Base-by-base conservation (phyloP, 2,888 invertebrate species). In the Melanargia galathea region DNA sequence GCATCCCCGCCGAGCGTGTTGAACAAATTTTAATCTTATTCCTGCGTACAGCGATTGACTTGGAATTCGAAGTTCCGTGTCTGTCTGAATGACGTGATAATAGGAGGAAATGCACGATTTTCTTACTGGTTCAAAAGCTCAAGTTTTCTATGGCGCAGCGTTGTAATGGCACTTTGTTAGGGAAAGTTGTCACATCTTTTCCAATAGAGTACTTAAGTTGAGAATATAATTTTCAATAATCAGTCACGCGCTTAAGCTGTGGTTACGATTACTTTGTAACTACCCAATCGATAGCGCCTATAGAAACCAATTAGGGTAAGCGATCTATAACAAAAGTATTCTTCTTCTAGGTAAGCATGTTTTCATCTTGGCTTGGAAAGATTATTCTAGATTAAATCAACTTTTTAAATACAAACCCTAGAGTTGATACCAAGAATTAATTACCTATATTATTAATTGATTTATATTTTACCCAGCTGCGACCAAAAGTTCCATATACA, bases 41-140 rank as follows among this genome's bases (percentile, higher is more conserved):
- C 84, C 82, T 74, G 73, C 78, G 81, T 77, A 82, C 81, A 82
- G 80, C 83, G 84, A 85, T 86, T 82, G 82, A 80, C 80, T 80
- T 48, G 35, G 61, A 65, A 70, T 61, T 68, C 3, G 20, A 20
- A 45, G 45, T 45, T 20, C 61, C 26, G 58, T 60, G 26, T 60
- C 60, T 56, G 38, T 60, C 51, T 51, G 61, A 62, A 35, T 52
- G 35, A 35, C 35, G 35, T 52, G 30, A 52, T 35, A 52, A 52
- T 52, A 11, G 8, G 20, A 11, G 13, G n/a, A 51, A 35, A 11
- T 20, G 52, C 22, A 20, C 35, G 35, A 20, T 20, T 52, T 30
- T 46, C 24, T 16, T 30, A 16, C 46, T 0, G 46, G 13, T 48
- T 22, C 22, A 13, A 48, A 24, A 11, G 45, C 7, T 18, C 5